Evolutionary conservation across 2,797 vertebrate species (phyloP), one percentile per base, ranked within the genome.

Genomic region (Rhabdophis nuchalis): DNA sequence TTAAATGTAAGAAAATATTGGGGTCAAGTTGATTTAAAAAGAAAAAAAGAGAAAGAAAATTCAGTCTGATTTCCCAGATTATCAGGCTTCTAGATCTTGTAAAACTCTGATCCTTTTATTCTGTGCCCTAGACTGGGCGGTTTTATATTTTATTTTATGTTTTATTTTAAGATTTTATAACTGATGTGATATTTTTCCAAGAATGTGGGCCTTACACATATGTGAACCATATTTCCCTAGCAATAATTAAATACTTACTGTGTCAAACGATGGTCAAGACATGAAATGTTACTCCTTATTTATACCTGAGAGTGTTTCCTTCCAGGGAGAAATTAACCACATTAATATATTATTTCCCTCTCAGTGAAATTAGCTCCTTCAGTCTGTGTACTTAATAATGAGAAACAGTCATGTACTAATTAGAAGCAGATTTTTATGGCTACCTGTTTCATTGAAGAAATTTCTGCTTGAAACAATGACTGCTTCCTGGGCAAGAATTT

Each of bases 281-380:
- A 36, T 94, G 92, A 93, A 93, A 89, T 85, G 91, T 46, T 54
- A 64, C 53, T 52, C 23, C 18, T 87, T 92, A 64, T 56, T 53
- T 95, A 94, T 93, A 95, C 68, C 86, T 54, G 64, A 86, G 57
- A 68, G 50, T 29, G 88, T 87, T 89, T 60, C 88, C 53, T 91
- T 13, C n/a, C 61, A 41, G 20, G 86, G 95, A 91, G 46, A 23
- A 90, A 91, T 88, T 93, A 93, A 86, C 32, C 56, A 14, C 61
- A 41, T 50, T 32, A 93, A 90, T 12, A 56, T 20, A 50, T 10
- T 50, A 27, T 82, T 96, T 95, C 89, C 10, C 11, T 93, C 56
- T 89, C 82, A 50, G 85, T 93, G 46, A 94, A 96, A 95, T 90
- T 32, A 93, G 9, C 91, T 46, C 54, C 88, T 93, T 86, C 85